Conservation (phyloP, 2,888 invertebrate species). For the Erebia palarica region DNA sequence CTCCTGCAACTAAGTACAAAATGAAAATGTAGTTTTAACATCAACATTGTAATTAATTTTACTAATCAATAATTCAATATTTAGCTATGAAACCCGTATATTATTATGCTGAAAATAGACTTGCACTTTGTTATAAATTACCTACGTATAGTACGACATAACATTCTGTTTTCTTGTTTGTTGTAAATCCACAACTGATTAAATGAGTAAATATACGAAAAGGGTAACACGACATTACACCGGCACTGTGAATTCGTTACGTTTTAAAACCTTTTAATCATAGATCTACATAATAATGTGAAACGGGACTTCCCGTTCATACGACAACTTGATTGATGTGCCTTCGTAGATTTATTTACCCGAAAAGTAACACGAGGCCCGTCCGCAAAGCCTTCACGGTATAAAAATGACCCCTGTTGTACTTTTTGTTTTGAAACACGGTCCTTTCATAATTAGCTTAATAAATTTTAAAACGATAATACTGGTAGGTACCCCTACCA, state of each 20-base stretch:
- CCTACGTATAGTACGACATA: neutral
- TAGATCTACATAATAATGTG: conserved; percentile 78
- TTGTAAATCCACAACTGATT: conserved; percentile 3
- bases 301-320: conserved; percentile 75
- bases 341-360: conserved; percentile 77
- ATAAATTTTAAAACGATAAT: conserved; percentile 83
- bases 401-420: conserved; percentile 70
- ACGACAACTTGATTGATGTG: conserved; percentile 81
- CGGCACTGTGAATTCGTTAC: conserved; percentile 71
- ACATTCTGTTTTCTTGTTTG: neutral
- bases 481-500: conserved; percentile 60
- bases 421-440: conserved; percentile 75
- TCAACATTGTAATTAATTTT: too few species aligned
- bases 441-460: conserved; percentile 80
- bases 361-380: conserved; percentile 71
- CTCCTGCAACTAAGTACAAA: too few species aligned
- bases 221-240: conserved; percentile 63
- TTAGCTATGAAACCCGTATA: neutral
- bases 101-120: conserved; percentile 6
- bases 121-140: neutral
- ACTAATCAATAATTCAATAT: neutral
- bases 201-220: conserved; percentile 39
- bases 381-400: conserved; percentile 71
- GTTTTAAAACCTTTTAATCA: conserved; percentile 74
- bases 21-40: too few species aligned